These are phyloP conservation scores for Caenorhabditis briggsae DNA, from an alignment of 1,140 invertebrate species.

Conservation along the genomic window DNA sequence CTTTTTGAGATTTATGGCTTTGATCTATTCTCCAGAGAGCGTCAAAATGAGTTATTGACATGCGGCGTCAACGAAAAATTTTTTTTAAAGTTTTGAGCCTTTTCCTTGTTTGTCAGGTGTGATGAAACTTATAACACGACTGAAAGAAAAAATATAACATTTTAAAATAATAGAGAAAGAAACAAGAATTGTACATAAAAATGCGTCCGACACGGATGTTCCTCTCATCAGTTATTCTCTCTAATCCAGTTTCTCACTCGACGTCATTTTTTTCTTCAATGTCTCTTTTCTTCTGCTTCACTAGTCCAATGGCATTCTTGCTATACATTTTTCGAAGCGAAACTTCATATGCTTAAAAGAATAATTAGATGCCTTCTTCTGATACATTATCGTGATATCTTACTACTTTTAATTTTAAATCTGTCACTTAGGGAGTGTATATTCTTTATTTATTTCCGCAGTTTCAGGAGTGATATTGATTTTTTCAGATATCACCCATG, in stretches of 20 bases:
- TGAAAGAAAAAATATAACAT: too few species aligned
- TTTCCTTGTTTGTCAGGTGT: too few species aligned
- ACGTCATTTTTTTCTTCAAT: constrained; percentile 1
- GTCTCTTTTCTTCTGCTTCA: background rate
- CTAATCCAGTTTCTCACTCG: background rate
- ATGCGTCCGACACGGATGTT: background rate
- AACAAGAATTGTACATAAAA: background rate
- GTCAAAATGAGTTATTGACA: too few species aligned
- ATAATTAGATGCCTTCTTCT: too few species aligned
- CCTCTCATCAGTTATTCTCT: constrained; percentile 31
- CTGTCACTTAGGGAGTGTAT: background rate
- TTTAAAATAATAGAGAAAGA: background rate
- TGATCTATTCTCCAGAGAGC: too few species aligned
- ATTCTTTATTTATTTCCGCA: background rate
- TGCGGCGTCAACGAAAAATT: too few species aligned
- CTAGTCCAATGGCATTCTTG: background rate
- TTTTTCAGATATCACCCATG: background rate
- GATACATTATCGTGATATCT: too few species aligned
- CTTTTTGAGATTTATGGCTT: background rate
- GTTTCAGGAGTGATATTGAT: background rate
- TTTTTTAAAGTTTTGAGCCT: too few species aligned
- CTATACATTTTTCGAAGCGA: background rate
- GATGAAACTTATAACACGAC: too few species aligned
- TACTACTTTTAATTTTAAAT: too few species aligned
- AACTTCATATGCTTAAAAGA: background rate